Evolutionary conservation across 2,797 vertebrate species (phyloP), one percentile per base, ranked within the genome.

Genomic region (Phoxinus dragarum): DNA sequence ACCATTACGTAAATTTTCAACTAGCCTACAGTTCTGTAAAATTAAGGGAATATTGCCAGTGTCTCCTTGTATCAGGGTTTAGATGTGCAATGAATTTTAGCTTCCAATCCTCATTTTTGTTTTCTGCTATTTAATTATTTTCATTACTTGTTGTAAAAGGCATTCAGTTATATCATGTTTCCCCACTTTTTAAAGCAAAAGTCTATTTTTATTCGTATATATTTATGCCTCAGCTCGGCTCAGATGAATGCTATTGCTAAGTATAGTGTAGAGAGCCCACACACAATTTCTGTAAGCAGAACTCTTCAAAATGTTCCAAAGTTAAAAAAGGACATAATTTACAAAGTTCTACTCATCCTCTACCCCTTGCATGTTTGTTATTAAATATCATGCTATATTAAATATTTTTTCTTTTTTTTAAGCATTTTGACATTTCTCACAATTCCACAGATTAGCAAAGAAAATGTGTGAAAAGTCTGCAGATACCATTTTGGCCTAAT

Each of bases 1-100:
- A 69, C 72, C 11, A 56, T 68, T 81, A 68, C 59, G 52, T 31
- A 75, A 38, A 52, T 76, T 83, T 82, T 38, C 47, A 49, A 49
- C 14, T n/a, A n/a, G n/a, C n/a, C n/a, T 16, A 5, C 44, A 47
- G 44, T 4, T 47, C 44, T 14, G 44, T 47, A 47, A 47, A 47
- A 47, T 47, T 14, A 47, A 47, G 44, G 14, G 47, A 49, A 49
- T 16, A 16, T 49, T 49, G 47, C 47, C 47, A 5, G 47, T 49
- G 47, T 49, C 12, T 49, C 14, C 14, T 16, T 49, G 14, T 49
- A 16, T 49, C 1, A 47, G 12, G 47, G 12, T 47, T 47, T 47
- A 4, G 12, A 47, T 47, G 44, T 44, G 42, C 12, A 14, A 16
- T 47, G 47, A 47, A 16, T 16, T 49, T 16, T 49, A 49, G 47